Base-by-base conservation (phyloP, 2,888 invertebrate species). In the Halictus quadricinctus region DNA sequence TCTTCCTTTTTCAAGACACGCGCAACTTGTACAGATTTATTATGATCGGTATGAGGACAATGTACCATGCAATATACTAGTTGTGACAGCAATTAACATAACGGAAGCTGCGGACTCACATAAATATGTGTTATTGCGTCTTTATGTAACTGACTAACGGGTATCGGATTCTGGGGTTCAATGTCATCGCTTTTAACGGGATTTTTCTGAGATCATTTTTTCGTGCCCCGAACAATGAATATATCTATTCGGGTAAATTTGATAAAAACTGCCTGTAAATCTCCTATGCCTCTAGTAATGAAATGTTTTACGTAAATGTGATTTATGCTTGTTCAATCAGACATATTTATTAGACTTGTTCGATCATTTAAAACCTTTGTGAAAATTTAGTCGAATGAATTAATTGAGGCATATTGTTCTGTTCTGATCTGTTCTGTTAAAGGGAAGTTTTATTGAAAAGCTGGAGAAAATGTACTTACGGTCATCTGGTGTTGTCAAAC, bases 381-480 rank as follows among this genome's bases (percentile, higher is more conserved):
- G 7, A 58, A 36, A 36, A n/a, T 58, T 58, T 58, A 48, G 5
- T 48, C 10, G 1, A 64, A 60, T 13, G 6, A 60, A 60, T 60
- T 7, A 64, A 64, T 64, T 25, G 18, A 43, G 50, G 46, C 43
- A 25, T 21, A 41, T n/a, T 54, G 21, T 54, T 58, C n/a, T 58
- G 25, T 64, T 69, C 4, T 54, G 21, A 7, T 58, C n/a, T 58
- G 25, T 64, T 69, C 4, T 50, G 36, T 41, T 80, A 58, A 54
- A 21, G 64, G 6, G 29, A 29, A 64, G 13, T 3, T 29, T 36
- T 29, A 12, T 69, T 18, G 2, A 64, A 41, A 41, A n/a, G 36
- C 64, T 6, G 18, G 80, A 76, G 15, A 25, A 70, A 64, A 7
- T 2, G 64, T 82, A 88, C 89, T 90, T 76, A 90, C 90, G 73